Evolutionary conservation across 2,888 invertebrate genomes (phyloP), one percentile per base, ranked within the genome.

Genomic region (Podotricha telesiphe): DNA sequence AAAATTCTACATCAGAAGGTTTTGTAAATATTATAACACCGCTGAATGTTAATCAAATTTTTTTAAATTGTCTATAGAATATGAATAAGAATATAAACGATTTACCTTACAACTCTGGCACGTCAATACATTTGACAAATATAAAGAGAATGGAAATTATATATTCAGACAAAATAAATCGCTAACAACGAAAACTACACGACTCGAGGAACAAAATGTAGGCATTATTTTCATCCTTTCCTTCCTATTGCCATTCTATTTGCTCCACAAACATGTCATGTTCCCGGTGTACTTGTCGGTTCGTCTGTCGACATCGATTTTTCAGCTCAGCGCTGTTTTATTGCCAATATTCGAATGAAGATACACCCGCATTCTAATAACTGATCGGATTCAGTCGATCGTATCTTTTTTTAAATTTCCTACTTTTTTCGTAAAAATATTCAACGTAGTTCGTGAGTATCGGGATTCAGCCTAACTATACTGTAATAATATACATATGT

Each of bases 261-360:
- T 66, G 34, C 37, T 37, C 48, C 40, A 69, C 74, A 77, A 61
- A 58, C 70, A 48, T 28, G 47, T 20, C n/a, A 58, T 55, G 65
- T 63, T 61, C 69, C 69, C 58, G 55, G 59, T 61, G 48, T 62
- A 62, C 62, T 62, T 62, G 62, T 78, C 77, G 78, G 76, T 83
- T 85, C 86, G 91, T 91, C 92, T 92, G 92, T 88, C 91, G 86
- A 87, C 88, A 92, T 93, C 91, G 92, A 93, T 93, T 93, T 93
- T 92, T 91, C 91, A 88, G 88, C 86, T 91, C 92, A 91, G 77
- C 88, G 91, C 85, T 80, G 91, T 92, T 92, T 92, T 92, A 92
- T 92, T 92, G 91, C 77, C 89, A 88, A 90, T 91, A 89, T 90
- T 87, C 84, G 86, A 86, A 85, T 89, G 88, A 85, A 82, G 63